Base-by-base conservation (phyloP, 2,113 vertebrate species). In the Boulengeromyrus knoepffleri region DNA sequence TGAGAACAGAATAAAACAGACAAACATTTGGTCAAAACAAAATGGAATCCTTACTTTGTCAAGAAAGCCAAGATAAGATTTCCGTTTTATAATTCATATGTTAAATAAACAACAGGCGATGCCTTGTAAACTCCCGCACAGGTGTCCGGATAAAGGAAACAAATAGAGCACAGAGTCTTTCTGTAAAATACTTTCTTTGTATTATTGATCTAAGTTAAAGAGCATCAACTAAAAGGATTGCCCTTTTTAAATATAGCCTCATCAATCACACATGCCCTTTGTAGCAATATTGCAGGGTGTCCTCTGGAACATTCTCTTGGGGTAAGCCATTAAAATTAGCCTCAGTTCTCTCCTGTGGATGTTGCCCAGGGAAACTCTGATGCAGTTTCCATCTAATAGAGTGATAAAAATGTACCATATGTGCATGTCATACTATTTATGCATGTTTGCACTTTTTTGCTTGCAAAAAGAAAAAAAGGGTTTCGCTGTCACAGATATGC, bases 41-140 rank as follows among this genome's bases (percentile, higher is more conserved):
- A 88, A 93, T 92, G 90, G 90, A 90, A 92, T 90, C 93, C 91
- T 94, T 93, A 95, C 94, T 94, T 95, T 95, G 93, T 93, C 90
- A 95, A 92, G 92, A 92, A 93, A 92, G 93, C 88, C 88, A 93
- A 92, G 93, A 92, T 93, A 93, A 92, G 90, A 49, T 92, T 91
- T 93, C 92, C 92, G 93, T 93, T 93, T 94, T 94, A 96, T 96
- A 95, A 96, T 96, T 96, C 95, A 96, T 95, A 94, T 92, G 88
- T 92, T 93, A 94, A 95, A 94, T 93, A 95, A 93, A 93, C 93
- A 45, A 10, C 36, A 5, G 56, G 39, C 19, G 13, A 62, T 45
- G 9, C 87, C 24, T 87, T 53, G 27, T n/a, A 87, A 36, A n/a
- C 85, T 53, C n/a, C 27, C 8, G 85, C 85, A 17, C 27, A 70